phyloP scores from a whole-genome alignment of 2,888 invertebrate species.

The Ophioninae sp. region DNA sequence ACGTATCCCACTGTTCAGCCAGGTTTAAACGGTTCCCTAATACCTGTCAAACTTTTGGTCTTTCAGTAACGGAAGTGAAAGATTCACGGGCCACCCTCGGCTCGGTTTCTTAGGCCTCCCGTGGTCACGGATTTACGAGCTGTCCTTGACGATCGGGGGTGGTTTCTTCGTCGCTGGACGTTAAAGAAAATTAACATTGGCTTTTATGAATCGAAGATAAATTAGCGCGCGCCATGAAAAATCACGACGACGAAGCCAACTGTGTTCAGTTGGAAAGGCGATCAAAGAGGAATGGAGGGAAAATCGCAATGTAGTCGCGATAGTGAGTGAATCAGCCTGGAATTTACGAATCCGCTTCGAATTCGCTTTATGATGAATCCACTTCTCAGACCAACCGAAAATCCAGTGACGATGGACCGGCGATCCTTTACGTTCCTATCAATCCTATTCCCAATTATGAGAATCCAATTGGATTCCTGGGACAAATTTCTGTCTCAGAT shows the following conservation, averaged over 20 bases:
- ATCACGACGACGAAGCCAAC: background rate
- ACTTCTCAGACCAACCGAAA: too few relatives aligned
- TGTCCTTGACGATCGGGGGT: conserved; percentile 44
- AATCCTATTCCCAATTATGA: too few relatives aligned
- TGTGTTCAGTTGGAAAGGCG: background rate
- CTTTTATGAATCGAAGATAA: conserved; percentile 25
- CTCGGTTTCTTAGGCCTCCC: conserved; percentile 45
- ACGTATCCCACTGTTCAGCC: conserved; percentile 6
- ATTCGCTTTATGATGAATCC: too few relatives aligned
- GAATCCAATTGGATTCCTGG: too few relatives aligned
- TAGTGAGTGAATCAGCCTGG: too few relatives aligned
- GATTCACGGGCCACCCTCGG: conserved; percentile 34
- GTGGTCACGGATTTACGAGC: conserved; percentile 54
- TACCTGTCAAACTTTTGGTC: conserved; percentile 35
- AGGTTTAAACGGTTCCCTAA: conserved; percentile 39
- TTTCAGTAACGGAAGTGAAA: conserved; percentile 24
- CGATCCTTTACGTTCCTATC: too few relatives aligned
- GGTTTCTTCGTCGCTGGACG: background rate
- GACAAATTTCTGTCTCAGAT: too few relatives aligned
- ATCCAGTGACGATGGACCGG: too few relatives aligned
- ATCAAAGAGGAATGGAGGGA: background rate
- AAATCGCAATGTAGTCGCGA: too few relatives aligned
- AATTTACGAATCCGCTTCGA: too few relatives aligned
- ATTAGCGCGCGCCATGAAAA: conserved; percentile 37
- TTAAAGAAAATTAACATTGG: conserved; percentile 43